Evolutionary conservation across 1,140 invertebrate species (phyloP).

Genomic region (Calycopis cecrops): DNA sequence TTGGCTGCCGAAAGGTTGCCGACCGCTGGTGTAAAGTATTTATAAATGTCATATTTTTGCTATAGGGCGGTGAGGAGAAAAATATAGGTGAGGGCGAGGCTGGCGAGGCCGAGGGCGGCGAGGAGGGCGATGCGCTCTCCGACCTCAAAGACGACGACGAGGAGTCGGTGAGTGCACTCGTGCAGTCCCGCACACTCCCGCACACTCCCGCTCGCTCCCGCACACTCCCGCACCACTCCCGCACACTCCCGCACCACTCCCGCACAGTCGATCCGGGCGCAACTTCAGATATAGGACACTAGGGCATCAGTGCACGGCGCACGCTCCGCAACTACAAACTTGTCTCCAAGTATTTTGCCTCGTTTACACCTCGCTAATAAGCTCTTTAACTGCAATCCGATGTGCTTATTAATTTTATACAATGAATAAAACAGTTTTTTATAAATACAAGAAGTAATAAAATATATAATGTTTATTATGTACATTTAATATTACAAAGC

Average conservation of each 20-base stretch:
- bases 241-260: slow-evolving; percentile 20
- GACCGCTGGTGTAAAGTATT: too few species aligned
- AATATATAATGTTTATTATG: too few species aligned
- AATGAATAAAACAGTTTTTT: too few species aligned
- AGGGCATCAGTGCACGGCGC: slow-evolving; percentile 43
- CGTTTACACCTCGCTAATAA: too few species aligned
- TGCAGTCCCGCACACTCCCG: slow-evolving; percentile 18
- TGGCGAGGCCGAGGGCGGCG: slow-evolving; percentile 45
- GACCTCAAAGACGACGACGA: slow-evolving; percentile 68
- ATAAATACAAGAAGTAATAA: too few species aligned
- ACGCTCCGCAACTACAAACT: slow-evolving; percentile 24
- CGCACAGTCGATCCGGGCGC: slow-evolving; percentile 23
- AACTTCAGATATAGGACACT: slow-evolving; percentile 58
- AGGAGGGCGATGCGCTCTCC: slow-evolving; percentile 53
- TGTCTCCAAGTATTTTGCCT: too few species aligned
- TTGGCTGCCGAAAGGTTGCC: too few species aligned
- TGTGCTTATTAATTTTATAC: too few species aligned
- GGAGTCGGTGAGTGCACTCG: slow-evolving; percentile 66
- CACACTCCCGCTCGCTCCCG: slow-evolving; percentile 22
- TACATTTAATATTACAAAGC: too few species aligned
- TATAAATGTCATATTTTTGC: slow-evolving; percentile 33
- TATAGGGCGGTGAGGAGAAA: slow-evolving; percentile 54
- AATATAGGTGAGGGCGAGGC: slow-evolving; percentile 44
- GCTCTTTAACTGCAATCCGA: too few species aligned
- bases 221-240: slow-evolving; percentile 15